phyloP scores from a whole-genome alignment of 2,113 vertebrate genomes.

The Saguinus imperator region DNA sequence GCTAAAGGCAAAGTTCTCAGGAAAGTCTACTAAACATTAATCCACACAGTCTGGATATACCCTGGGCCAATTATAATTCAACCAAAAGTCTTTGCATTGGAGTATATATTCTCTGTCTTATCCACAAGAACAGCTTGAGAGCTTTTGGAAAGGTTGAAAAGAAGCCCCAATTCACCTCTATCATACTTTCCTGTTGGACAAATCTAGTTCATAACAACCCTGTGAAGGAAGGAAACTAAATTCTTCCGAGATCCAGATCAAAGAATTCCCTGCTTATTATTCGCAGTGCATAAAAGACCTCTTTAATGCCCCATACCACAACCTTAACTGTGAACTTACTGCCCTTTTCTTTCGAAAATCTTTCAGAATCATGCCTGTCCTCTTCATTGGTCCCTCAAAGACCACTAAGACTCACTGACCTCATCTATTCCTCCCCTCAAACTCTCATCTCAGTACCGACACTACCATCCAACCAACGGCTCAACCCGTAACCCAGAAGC shows the following conservation, averaged over 20 bases:
- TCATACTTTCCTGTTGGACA: background rate
- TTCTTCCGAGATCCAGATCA: background rate
- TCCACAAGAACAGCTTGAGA: background rate
- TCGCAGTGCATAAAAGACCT: background rate
- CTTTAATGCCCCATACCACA: background rate
- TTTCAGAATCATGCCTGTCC: constrained; percentile 17
- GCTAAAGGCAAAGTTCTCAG: constrained; percentile 31
- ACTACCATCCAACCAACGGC: background rate
- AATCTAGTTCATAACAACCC: background rate
- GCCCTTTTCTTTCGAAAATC: background rate
- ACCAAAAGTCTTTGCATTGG: background rate
- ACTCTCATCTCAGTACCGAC: background rate
- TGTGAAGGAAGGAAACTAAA: background rate
- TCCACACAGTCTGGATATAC: background rate
- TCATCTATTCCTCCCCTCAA: background rate
- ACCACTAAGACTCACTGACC: background rate
- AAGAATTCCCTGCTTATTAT: background rate
- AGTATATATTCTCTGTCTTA: background rate
- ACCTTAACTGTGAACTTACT: background rate
- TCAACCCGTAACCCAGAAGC: background rate
- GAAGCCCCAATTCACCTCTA: background rate
- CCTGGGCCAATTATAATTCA: background rate
- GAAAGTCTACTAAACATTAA: constrained; percentile 12
- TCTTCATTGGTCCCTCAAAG: background rate
- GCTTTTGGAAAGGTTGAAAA: background rate